Conservation (phyloP, 2,113 vertebrate genomes). For the Tympanuchus pallidicinctus region DNA sequence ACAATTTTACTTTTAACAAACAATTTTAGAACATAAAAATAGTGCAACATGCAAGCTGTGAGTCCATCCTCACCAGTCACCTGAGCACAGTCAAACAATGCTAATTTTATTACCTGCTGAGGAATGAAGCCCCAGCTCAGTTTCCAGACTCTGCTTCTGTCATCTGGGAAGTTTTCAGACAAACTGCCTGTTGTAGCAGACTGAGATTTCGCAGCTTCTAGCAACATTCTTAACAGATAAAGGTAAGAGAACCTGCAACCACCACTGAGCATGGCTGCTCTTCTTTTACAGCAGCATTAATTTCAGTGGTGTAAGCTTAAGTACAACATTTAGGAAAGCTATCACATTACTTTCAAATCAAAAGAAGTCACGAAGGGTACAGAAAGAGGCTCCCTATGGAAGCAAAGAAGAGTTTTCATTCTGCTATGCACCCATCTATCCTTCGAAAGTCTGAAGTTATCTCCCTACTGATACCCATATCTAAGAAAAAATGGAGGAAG, state of each 20-base stretch:
- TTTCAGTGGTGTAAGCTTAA: background rate
- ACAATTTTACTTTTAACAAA: background rate
- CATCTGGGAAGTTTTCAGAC: background rate
- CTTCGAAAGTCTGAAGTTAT: background rate
- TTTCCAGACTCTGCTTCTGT: background rate
- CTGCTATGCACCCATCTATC: background rate
- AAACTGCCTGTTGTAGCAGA: background rate
- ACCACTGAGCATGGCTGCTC: background rate
- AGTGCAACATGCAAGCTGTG: background rate
- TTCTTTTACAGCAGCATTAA: background rate
- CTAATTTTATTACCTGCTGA: background rate
- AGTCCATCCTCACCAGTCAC: background rate
- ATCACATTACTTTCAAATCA: background rate
- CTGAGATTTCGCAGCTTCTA: constrained; percentile 11
- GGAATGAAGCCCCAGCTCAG: background rate
- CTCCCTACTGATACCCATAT: background rate
- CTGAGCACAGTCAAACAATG: rapidly evolving
- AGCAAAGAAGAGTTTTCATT: background rate
- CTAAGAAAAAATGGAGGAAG: background rate
- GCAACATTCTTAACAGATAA: background rate
- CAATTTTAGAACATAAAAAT: background rate
- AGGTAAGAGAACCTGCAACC: background rate
- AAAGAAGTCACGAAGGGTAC: background rate
- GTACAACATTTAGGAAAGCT: background rate
- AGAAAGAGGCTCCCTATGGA: background rate